These are phyloP conservation scores for Pseudanteris insignis DNA, from an alignment of 2,888 invertebrate genomes.

Conservation along the genomic window DNA sequence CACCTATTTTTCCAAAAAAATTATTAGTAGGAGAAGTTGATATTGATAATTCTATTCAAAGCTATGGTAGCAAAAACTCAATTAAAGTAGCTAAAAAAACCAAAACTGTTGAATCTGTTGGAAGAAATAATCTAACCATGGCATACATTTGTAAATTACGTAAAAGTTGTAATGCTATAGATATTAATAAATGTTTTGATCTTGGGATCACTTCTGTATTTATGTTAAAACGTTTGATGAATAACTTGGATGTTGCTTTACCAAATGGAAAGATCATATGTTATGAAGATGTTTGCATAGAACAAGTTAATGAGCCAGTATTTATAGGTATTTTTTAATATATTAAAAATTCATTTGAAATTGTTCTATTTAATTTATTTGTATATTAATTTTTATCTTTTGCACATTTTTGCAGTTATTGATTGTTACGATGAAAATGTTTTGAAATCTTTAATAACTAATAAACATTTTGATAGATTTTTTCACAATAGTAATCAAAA, in stretches of 20 bases:
- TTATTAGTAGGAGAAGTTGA: slow-evolving; percentile 71
- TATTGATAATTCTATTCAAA: slow-evolving; percentile 75
- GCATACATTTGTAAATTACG: slow-evolving; percentile 74
- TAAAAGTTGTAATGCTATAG: slow-evolving; percentile 78
- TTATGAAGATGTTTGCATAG: slow-evolving; percentile 77
- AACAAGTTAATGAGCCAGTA: slow-evolving; percentile 77
- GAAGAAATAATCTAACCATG: too few species aligned
- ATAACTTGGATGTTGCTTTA: slow-evolving; percentile 81
- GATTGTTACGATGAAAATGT: slow-evolving; percentile 83
- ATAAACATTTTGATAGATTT: slow-evolving; percentile 70
- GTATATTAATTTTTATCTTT: too few species aligned
- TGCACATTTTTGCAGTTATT: slow-evolving; percentile 79
- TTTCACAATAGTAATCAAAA: too few species aligned
- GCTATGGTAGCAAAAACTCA: too few species aligned
- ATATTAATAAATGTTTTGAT: slow-evolving; percentile 81
- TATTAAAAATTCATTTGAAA: too few species aligned
- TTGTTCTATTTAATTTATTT: too few species aligned
- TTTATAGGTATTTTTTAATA: slow-evolving; percentile 76
- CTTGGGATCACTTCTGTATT: slow-evolving; percentile 87
- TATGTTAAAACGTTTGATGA: slow-evolving; percentile 82
- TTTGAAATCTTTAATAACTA: slow-evolving; percentile 71
- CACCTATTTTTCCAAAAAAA: neutral
- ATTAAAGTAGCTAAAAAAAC: too few species aligned
- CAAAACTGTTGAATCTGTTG: too few species aligned
- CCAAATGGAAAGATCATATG: slow-evolving; percentile 78